These are phyloP conservation scores for Grapholita molesta DNA, from an alignment of 1,140 invertebrate genomes.

Conservation along the genomic window DNA sequence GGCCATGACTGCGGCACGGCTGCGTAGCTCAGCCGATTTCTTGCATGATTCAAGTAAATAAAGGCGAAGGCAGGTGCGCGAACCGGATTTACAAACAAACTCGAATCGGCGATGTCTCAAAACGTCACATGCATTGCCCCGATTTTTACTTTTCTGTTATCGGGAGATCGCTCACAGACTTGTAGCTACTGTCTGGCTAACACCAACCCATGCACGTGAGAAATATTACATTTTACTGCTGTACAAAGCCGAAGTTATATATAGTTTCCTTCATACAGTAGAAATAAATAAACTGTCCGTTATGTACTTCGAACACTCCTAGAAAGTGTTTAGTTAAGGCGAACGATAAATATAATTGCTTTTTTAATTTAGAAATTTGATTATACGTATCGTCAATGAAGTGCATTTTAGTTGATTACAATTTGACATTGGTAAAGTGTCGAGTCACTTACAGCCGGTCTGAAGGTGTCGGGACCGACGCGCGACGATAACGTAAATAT, in stretches of 20 bases:
- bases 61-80: conserved; percentile 50
- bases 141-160: conserved; percentile 39
- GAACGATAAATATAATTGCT: neutral
- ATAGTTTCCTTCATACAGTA: neutral
- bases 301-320: neutral
- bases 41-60: conserved; percentile 74
- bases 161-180: neutral
- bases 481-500: neutral
- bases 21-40: conserved; percentile 66
- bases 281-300: neutral
- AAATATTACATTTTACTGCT: neutral
- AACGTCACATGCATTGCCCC: conserved; percentile 65
- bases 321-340: neutral
- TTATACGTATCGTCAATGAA: neutral
- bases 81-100: conserved; percentile 73
- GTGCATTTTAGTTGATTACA: neutral
- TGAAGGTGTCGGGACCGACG: neutral
- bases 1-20: conserved; percentile 68
- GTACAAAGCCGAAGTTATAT: too few species aligned
- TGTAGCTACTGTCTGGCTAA: neutral
- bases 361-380: neutral
- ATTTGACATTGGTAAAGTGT: neutral
- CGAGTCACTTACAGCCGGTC: neutral
- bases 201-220: neutral
- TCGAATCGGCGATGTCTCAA: conserved; percentile 59